Base-by-base conservation (phyloP, 2,888 invertebrate genomes). In the Polydesmus complanatus region DNA sequence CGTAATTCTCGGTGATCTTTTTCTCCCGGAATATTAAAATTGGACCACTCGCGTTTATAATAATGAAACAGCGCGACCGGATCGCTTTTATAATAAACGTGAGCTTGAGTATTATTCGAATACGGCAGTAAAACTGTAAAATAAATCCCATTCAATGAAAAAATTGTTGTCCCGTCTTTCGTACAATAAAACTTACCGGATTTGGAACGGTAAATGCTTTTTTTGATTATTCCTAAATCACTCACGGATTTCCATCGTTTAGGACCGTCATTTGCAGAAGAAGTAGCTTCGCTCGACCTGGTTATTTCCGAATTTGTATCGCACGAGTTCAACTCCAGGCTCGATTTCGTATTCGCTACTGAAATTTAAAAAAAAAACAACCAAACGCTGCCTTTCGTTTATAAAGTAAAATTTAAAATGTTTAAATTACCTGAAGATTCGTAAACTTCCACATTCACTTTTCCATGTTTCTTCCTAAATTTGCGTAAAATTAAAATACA, bases 11-110 rank as follows among this genome's bases (percentile, higher is more conserved):
- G 23, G 52, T 61, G 61, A 51, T 61, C 56, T 51, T 51, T 56
- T 50, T 61, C 56, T n/a, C 55, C 56, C 1, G 61, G 61, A 8
- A 56, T 52, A 1, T 56, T 61, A 22, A 27, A 51, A 48, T 23
- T 56, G 5, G 49, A 49, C 61, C 61, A 61, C 23, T 56, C 56
- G 19, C 50, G 27, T 22, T 56, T 56, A 52, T 61, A 61, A 25
- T 56, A 61, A 23, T 61, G 61, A 21, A 49, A 61, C 27, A 61
- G 37, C 11, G 61, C 61, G 21, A 61, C 61, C n/a, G 56, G 56
- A 21, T 61, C 61, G 21, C 48, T 61, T 22, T 61, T 61, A 18
- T 48, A 56, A 27, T 47, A 59, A n/a, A 21, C 18, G 23, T 26
- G 26, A 1, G 59, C 47, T 50, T 47, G 53, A 11, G 53, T 27